A percentile compares a stretch with the other conserved stretches of the same genome.
Conservation (phyloP, 2,888 invertebrate species). For the Melolontha melolontha region DNA sequence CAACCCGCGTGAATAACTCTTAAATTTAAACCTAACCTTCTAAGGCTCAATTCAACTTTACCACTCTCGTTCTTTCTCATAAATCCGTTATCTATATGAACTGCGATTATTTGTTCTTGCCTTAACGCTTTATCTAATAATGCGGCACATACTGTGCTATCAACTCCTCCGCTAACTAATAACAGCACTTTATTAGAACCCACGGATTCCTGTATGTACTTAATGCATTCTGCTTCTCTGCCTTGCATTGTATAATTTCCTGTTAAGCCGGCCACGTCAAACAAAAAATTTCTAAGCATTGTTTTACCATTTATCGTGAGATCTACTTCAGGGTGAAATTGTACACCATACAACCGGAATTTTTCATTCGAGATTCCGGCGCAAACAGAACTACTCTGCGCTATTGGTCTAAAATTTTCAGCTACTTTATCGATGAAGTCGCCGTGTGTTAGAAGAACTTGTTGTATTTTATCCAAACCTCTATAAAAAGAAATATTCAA, state of each 20-base stretch:
- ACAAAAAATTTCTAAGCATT: constrained; percentile 95
- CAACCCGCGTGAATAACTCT: constrained; percentile 80
- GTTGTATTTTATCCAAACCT: constrained; percentile 86
- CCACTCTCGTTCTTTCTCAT: constrained; percentile 97
- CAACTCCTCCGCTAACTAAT: constrained; percentile 97
- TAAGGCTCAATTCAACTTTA: constrained; percentile 86
- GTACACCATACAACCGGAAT: constrained; percentile 92
- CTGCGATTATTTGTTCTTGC: constrained; percentile 92
- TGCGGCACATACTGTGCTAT: constrained; percentile 99
- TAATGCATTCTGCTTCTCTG: constrained; percentile 90
- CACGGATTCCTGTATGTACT: constrained; percentile 90
- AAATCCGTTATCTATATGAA: constrained; percentile 99
- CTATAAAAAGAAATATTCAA: constrained; percentile 67
- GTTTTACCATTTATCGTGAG: constrained; percentile 90
- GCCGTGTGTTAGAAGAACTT: constrained; percentile 96
- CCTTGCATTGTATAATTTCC: constrained; percentile 90
- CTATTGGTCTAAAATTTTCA: constrained; percentile 87
- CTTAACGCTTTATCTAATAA: constrained; percentile 90
- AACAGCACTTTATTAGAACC: constrained; percentile 92
- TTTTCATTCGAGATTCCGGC: constrained; percentile 94
- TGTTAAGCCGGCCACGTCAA: constrained; percentile 87
- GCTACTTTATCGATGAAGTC: constrained; percentile 95
- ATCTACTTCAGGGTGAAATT: constrained; percentile 99
- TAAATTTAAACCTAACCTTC: constrained; percentile 82
- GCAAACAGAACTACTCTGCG: constrained; percentile 84